phyloP scores from a whole-genome alignment of 2,113 vertebrate genomes.

The Dicerorhinus sumatrensis region DNA sequence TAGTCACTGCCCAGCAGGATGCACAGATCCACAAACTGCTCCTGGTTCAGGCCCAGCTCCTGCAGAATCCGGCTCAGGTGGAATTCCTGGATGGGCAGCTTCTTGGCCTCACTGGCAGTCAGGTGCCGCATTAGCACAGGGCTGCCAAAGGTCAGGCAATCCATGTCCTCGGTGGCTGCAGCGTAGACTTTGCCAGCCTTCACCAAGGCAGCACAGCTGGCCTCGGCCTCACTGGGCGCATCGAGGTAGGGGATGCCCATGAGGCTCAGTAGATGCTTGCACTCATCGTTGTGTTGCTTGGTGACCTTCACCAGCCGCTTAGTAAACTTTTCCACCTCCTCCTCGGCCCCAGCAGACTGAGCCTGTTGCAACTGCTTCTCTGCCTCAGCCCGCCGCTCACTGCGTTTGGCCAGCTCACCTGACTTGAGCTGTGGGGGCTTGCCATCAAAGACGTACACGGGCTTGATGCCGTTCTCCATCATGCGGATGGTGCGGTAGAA shows the following conservation, averaged over 20 bases:
- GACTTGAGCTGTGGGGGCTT: slow-evolving; percentile 97
- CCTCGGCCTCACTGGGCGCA: slow-evolving; percentile 96
- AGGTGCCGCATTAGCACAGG: slow-evolving; percentile 95
- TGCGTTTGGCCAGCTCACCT: slow-evolving; percentile 94
- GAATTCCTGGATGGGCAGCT: slow-evolving; percentile 98
- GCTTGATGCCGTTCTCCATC: slow-evolving; percentile 97
- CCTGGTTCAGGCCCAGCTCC: slow-evolving; percentile 91
- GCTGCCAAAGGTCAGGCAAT: slow-evolving; percentile 97
- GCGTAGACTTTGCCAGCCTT: slow-evolving; percentile 96
- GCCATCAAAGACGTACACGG: slow-evolving; percentile 96
- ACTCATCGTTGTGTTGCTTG: slow-evolving; percentile 95
- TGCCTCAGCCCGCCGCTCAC: slow-evolving; percentile 94
- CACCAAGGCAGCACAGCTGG: slow-evolving; percentile 91
- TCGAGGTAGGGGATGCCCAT: slow-evolving; percentile 98
- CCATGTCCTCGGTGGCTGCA: slow-evolving; percentile 98
- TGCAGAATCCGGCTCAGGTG: slow-evolving; percentile 93
- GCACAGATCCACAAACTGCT: slow-evolving; percentile 98
- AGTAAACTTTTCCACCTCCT: slow-evolving; percentile 94
- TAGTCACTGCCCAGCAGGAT: slow-evolving; percentile 98
- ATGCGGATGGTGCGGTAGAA: slow-evolving; percentile 99
- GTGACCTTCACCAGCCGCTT: slow-evolving; percentile 98
- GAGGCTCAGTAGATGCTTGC: slow-evolving; percentile 93
- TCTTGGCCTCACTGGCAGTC: slow-evolving; percentile 98
- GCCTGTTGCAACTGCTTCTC: slow-evolving; percentile 95
- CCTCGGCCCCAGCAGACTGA: slow-evolving; percentile 93